Evolutionary conservation across 2,888 invertebrate genomes (phyloP), one percentile per base, ranked within the genome.

Genomic region (Alloplasta piceator): DNA sequence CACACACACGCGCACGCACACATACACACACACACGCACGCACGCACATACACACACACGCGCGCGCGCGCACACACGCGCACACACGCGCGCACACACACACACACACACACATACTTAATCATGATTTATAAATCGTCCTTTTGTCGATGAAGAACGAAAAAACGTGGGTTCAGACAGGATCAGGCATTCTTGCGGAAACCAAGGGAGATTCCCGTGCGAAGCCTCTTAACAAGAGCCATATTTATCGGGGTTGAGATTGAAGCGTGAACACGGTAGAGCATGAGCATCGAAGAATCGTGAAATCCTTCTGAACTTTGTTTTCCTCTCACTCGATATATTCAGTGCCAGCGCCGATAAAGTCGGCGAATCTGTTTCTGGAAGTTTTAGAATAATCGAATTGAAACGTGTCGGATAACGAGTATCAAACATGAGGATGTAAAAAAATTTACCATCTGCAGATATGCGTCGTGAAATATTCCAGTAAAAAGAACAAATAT

Each of bases 71-170:
- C 61, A 88, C n/a, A n/a, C n/a, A n/a, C 89, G 90, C n/a, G n/a
- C n/a, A n/a, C 26, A 26, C 26, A 26, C 26, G 3, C 55, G 43
- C 26, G 3, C 26, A 26, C 26, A 26, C 55, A 55, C 26, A 26
- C 26, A 26, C 26, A 26, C 55, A 55, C 48, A 55, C 61, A 88
- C 26, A 26, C 3, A 26, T 89, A 90, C 89, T 68, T 91, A 90
- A 91, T 91, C 87, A 88, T 90, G 90, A 90, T 91, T 90, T 91
- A 91, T 90, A 90, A 90, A 89, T 87, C 88, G 82, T 81, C 55
- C 61, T 36, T 46, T 78, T 67, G 39, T 43, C 60, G 61, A 73
- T 55, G 48, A 72, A 12, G 10, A 83, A 84, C 78, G 83, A 88
- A 80, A 88, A 87, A 89, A 90, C 86, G 26, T 26, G 26, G 86